These are phyloP conservation scores for Caprella mutica DNA, from an alignment of 2,888 invertebrate genomes.

Conservation along the genomic window DNA sequence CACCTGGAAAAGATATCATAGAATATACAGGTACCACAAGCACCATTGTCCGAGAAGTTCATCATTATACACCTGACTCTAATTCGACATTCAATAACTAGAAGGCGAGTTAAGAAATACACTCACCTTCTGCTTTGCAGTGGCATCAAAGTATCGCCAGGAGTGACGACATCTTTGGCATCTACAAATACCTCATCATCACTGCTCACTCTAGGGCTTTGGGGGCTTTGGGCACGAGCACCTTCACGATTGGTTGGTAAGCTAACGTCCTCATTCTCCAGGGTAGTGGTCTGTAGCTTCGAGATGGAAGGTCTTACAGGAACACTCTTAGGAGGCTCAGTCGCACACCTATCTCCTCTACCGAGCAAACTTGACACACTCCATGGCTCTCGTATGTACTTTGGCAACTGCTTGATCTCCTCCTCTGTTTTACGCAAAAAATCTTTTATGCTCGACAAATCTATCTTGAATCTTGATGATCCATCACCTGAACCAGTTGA, in stretches of 20 bases:
- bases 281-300: not conserved
- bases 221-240: not conserved
- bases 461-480: not conserved
- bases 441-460: constrained; percentile 7
- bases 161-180: constrained; percentile 22
- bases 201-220: constrained; percentile 2
- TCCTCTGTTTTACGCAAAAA: constrained; percentile 8
- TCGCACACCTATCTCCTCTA: not conserved
- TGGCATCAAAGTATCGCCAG: constrained; percentile 29
- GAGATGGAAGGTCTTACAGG: too few species aligned
- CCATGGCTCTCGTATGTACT: constrained; percentile 3
- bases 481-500: not conserved
- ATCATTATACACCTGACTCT: too few species aligned
- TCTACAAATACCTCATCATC: constrained; percentile 23
- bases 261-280: not conserved
- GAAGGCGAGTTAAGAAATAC: too few species aligned
- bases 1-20: constrained; percentile 13
- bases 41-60: not conserved
- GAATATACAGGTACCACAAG: constrained; percentile 16
- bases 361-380: not conserved
- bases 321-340: not conserved
- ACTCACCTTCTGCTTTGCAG: constrained; percentile 12
- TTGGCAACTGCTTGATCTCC: constrained; percentile 2
- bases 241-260: not conserved
- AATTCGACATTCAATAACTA: too few species aligned